Evolutionary conservation across 2,113 vertebrate genomes (phyloP).

Genomic region (Gymnogyps californianus): DNA sequence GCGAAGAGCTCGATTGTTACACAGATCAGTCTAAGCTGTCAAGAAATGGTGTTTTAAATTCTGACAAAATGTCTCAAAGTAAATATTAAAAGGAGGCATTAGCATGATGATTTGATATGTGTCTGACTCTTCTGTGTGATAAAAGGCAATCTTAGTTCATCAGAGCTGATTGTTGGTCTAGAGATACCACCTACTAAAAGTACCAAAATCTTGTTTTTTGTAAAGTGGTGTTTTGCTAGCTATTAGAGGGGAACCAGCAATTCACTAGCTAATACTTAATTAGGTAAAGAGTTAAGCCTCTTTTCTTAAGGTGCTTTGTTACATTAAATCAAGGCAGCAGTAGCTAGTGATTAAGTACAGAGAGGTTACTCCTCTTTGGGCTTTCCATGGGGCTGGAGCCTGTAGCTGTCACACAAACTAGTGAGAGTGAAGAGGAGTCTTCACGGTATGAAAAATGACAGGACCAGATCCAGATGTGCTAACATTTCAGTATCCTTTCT

Average conservation of each 20-base stretch:
- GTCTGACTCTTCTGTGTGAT: not conserved
- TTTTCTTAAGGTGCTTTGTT: not conserved
- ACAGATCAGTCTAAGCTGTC: not conserved
- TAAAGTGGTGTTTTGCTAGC: not conserved
- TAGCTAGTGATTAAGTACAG: not conserved
- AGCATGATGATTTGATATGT: not conserved
- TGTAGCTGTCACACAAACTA: not conserved
- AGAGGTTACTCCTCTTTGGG: not conserved
- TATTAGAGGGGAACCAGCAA: not conserved
- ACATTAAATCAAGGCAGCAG: not conserved
- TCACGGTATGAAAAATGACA: not conserved
- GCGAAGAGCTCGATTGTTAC: not conserved
- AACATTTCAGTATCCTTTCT: not conserved
- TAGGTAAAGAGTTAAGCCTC: not conserved
- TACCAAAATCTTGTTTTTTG: not conserved
- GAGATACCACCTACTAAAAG: not conserved
- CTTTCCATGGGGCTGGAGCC: not conserved
- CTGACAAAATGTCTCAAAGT: not conserved
- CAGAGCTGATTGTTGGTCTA: not conserved
- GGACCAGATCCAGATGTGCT: not conserved
- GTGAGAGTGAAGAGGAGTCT: not conserved
- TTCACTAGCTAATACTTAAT: not conserved
- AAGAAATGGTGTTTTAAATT: not conserved
- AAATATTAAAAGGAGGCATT: not conserved
- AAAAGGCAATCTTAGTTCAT: not conserved